phyloP scores from a whole-genome alignment of 2,888 invertebrate genomes.

The Caenorhabditis uteleia region DNA sequence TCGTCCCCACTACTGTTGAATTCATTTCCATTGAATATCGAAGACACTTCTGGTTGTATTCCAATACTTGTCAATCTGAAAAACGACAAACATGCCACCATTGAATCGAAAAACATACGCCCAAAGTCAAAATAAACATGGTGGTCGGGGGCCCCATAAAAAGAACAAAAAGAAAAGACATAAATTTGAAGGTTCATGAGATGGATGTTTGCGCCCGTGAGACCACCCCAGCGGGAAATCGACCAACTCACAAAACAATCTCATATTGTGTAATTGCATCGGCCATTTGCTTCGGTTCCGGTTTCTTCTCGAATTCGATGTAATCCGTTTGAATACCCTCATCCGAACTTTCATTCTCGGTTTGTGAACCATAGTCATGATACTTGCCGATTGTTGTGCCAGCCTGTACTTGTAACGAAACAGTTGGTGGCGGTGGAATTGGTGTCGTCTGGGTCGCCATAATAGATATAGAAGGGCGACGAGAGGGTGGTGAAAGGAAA shows the following conservation, averaged over 20 bases:
- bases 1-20: neutral
- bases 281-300: no score
- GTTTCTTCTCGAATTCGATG: conserved; percentile 11
- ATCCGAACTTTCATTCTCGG: conserved; percentile 32
- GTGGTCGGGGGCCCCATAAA: no score
- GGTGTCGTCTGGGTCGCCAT: conserved; percentile 6
- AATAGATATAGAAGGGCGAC: conserved; percentile 10
- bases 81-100: conserved; percentile 1
- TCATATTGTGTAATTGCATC: conserved; percentile 24
- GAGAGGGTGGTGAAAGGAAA: conserved; percentile 15
- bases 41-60: conserved; percentile 63
- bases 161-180: no score
- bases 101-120: no score
- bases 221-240: no score
- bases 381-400: conserved; percentile 26
- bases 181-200: no score
- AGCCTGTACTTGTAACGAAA: conserved; percentile 21
- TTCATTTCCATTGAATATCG: conserved; percentile 25
- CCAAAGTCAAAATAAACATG: no score
- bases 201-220: no score
- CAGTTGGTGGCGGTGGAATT: neutral
- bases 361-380: conserved; percentile 29
- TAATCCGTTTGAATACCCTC: conserved; percentile 45
- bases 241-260: no score
- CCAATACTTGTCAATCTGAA: conserved; percentile 44